Evolutionary conservation across 1,140 invertebrate species (phyloP).

Genomic region (Chionoecetes opilio): DNA sequence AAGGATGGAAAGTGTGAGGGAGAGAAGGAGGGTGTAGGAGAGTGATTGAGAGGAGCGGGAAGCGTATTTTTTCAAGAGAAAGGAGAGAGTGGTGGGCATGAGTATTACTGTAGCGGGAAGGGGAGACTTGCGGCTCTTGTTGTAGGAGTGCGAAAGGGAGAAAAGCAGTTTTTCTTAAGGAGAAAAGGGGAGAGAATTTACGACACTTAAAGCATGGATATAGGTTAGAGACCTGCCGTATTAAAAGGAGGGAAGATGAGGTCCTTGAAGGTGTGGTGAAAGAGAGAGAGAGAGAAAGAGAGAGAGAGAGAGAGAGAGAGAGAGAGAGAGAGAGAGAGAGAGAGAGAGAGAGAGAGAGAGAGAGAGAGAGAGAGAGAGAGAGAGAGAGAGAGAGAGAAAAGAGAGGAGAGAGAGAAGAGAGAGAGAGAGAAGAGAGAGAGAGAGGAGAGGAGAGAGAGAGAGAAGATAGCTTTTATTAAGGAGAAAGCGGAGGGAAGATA

Average conservation of each 20-base stretch:
- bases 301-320: no score
- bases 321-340: no score
- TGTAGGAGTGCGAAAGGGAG: neutral
- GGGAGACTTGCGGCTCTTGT: no score
- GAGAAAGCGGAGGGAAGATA: neutral
- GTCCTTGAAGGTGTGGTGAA: no score
- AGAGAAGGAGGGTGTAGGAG: neutral
- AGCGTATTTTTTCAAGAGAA: neutral
- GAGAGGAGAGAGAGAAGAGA: neutral
- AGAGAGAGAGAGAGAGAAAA: no score
- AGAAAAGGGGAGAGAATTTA: no score
- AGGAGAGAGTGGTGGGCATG: neutral
- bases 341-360: no score
- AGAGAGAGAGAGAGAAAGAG: neutral
- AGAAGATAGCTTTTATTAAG: neutral
- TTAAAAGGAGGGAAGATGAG: neutral
- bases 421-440: neutral
- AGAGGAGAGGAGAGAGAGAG: neutral
- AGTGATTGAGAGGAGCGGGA: neutral
- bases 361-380: no score
- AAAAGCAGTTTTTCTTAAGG: neutral
- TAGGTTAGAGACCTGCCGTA: neutral
- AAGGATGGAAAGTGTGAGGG: neutral
- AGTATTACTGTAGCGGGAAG: neutral
- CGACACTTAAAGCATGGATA: no score